A percentile compares a stretch with the other conserved stretches of the same genome.
These are phyloP conservation scores for Desmophyllum pertusum DNA, from an alignment of 92 coral and sea anemone genomes.

Conservation along the genomic window DNA sequence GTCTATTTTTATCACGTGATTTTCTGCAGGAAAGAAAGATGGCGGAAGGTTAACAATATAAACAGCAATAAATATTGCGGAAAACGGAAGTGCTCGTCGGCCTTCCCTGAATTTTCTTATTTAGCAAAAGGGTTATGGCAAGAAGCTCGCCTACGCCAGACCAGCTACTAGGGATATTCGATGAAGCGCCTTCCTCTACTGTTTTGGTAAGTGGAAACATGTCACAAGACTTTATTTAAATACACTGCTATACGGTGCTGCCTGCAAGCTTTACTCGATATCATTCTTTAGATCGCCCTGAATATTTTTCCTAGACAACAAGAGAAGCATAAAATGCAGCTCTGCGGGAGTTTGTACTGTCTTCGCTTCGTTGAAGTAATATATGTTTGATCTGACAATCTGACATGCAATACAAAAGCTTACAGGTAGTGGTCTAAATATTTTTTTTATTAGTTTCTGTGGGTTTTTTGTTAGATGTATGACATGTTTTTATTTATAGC, in stretches of 20 bases:
- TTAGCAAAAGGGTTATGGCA: constrained; percentile 72
- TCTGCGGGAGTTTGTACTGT: neutral
- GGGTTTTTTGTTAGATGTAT: neutral
- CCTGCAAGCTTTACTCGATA: too few relatives aligned
- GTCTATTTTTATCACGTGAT: constrained; percentile 52
- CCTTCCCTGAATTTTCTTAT: constrained; percentile 3
- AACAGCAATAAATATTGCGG: too few relatives aligned
- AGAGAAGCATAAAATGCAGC: neutral
- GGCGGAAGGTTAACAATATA: constrained; percentile 40
- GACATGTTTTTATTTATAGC: neutral
- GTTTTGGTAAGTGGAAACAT: constrained; percentile 72
- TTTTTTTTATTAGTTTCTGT: constrained; percentile 19
- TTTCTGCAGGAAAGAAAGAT: constrained; percentile 35
- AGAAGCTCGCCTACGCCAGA: constrained; percentile 76
- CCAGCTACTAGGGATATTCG: constrained; percentile 66
- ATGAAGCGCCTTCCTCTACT: constrained; percentile 74
- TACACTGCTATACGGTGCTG: too few relatives aligned
- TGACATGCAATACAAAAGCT: neutral
- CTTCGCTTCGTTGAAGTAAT: neutral
- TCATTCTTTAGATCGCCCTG: neutral
- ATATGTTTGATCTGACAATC: neutral
- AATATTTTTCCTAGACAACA: too few relatives aligned
- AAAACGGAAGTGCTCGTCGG: constrained; percentile 38
- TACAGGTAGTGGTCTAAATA: neutral
- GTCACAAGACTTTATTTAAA: too few relatives aligned